Evolutionary conservation across 2,888 invertebrate species (phyloP).

Genomic region (Chydorus sphaericus): DNA sequence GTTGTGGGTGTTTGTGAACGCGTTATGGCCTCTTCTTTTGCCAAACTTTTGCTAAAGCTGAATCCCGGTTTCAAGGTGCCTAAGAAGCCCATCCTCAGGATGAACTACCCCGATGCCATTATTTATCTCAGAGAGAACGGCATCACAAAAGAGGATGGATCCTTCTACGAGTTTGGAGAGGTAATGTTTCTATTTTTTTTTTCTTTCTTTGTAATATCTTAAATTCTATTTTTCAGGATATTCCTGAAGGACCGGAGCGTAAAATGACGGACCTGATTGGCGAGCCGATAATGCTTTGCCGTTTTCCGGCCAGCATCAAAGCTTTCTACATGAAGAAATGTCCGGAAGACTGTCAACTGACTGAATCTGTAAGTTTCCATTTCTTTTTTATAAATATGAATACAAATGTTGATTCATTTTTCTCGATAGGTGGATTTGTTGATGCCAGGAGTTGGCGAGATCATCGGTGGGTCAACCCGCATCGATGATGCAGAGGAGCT

Average conservation of each 20-base stretch:
- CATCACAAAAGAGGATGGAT: slow-evolving; percentile 92
- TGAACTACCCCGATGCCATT: slow-evolving; percentile 90
- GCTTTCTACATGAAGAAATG: slow-evolving; percentile 96
- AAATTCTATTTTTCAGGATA: slow-evolving; percentile 47
- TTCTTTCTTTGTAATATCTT: neutral
- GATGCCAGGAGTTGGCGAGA: slow-evolving; percentile 94
- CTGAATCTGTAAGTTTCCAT: slow-evolving; percentile 69
- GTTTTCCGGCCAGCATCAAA: slow-evolving; percentile 91
- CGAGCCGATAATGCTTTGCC: slow-evolving; percentile 84
- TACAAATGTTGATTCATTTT: neutral
- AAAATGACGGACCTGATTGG: slow-evolving; percentile 97
- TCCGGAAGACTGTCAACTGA: slow-evolving; percentile 64
- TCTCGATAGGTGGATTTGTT: slow-evolving; percentile 60
- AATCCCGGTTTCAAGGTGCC: slow-evolving; percentile 83
- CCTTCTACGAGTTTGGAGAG: slow-evolving; percentile 94
- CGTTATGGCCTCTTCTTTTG: slow-evolving; percentile 70
- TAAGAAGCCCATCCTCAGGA: slow-evolving; percentile 75
- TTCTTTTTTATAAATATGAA: neutral
- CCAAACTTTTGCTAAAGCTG: slow-evolving; percentile 67
- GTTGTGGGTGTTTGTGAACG: slow-evolving; percentile 90
- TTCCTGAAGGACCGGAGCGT: slow-evolving; percentile 96
- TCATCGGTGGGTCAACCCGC: slow-evolving; percentile 99
- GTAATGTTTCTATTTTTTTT: slow-evolving; percentile 33
- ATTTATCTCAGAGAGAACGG: slow-evolving; percentile 76
- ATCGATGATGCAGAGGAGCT: slow-evolving; percentile 76